A percentile compares a stretch with the other conserved stretches of the same genome.
Evolutionary conservation across 2,113 vertebrate species (phyloP).

Genomic region (Rhizomys pruinosus): DNA sequence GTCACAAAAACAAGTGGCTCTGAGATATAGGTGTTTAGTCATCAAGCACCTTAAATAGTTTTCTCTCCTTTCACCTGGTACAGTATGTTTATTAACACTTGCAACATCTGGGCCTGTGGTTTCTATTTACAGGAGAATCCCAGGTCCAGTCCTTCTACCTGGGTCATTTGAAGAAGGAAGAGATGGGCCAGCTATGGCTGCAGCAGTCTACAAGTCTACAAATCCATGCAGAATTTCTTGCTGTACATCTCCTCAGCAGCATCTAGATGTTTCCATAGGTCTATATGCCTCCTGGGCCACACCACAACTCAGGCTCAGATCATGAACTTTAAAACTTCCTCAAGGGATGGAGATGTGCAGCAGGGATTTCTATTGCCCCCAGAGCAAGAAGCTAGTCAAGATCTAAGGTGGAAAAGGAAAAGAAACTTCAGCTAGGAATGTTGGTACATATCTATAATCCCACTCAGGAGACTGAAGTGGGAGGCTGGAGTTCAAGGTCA

Average conservation of each 20-base stretch:
- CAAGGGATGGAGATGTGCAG: not conserved
- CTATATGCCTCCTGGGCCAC: fast-evolving
- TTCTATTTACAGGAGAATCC: fast-evolving
- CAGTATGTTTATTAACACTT: not conserved
- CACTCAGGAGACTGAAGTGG: not conserved
- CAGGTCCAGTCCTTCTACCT: not conserved
- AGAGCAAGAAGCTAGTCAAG: not conserved
- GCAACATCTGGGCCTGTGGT: not conserved
- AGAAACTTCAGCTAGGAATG: not conserved
- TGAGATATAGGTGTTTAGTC: constrained; percentile 32
- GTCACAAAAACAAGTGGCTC: constrained; percentile 5
- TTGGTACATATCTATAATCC: not conserved
- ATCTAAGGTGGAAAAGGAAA: not conserved
- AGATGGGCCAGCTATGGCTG: not conserved
- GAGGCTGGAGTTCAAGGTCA: not conserved
- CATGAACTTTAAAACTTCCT: not conserved
- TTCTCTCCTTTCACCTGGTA: not conserved
- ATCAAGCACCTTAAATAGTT: constrained; percentile 41
- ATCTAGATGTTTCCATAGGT: not conserved
- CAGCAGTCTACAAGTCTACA: not conserved
- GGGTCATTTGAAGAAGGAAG: not conserved
- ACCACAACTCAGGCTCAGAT: not conserved
- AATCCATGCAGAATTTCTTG: not conserved
- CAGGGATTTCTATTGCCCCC: not conserved
- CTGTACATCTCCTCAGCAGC: not conserved